Percentiles rank a stretch among this genome's conserved stretches.
Conservation (phyloP, 2,113 vertebrate genomes). For the Lonchura striata region DNA sequence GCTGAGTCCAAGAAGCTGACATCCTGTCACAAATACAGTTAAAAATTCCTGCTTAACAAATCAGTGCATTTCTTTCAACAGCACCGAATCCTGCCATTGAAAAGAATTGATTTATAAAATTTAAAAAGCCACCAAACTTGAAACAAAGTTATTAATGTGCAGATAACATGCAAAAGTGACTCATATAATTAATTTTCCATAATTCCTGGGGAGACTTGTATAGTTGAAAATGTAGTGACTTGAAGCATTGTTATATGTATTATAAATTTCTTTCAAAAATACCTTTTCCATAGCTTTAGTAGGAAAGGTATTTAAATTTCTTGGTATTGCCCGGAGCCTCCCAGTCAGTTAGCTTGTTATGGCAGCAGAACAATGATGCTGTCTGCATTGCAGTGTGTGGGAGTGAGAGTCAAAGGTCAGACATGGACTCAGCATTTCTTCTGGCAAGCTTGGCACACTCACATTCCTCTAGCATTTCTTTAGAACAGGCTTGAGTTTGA, state of each 20-base stretch:
- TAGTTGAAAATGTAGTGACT: background rate
- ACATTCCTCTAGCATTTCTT: background rate
- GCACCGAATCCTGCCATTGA: background rate
- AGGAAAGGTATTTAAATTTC: background rate
- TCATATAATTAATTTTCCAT: background rate
- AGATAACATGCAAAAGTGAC: background rate
- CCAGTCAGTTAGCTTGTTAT: background rate
- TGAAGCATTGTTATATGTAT: background rate
- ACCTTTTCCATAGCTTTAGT: background rate
- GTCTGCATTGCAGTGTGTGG: background rate
- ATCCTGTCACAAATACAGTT: conserved; percentile 6
- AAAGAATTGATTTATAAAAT: background rate
- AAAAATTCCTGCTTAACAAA: background rate
- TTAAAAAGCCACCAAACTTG: background rate
- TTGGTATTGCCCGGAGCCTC: background rate
- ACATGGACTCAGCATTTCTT: background rate
- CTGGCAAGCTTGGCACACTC: background rate
- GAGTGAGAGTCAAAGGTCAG: background rate
- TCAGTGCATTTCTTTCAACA: background rate
- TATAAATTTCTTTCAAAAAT: background rate
- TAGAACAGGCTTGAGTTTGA: background rate
- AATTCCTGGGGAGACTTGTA: background rate
- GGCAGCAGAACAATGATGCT: background rate
- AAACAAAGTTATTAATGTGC: background rate
- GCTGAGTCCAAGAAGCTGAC: conserved; percentile 39